A percentile compares a stretch with the other conserved stretches of the same genome.
These are phyloP conservation scores for Eudyptes chrysolophus DNA, from an alignment of 2,113 vertebrate species.

Conservation along the genomic window DNA sequence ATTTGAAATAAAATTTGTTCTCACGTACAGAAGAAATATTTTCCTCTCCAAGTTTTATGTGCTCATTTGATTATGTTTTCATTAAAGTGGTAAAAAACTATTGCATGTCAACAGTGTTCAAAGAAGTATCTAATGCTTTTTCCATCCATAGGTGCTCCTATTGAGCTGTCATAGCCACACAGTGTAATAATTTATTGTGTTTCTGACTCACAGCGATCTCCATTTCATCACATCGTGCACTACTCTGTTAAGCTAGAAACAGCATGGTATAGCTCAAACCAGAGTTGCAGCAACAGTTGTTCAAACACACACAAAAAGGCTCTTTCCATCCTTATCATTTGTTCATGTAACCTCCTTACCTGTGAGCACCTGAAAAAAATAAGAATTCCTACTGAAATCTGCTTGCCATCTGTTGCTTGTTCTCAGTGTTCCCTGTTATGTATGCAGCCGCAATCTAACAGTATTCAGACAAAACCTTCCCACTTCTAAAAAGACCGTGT, in stretches of 20 bases:
- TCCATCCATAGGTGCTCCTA: neutral
- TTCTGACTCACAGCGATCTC: neutral
- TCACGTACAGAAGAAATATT: neutral
- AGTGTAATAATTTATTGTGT: neutral
- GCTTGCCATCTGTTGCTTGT: neutral
- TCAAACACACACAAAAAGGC: neutral
- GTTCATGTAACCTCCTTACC: slow-evolving; percentile 54
- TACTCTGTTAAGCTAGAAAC: neutral
- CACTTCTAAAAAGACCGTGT: neutral
- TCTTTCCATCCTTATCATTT: neutral
- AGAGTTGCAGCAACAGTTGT: neutral
- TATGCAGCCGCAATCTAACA: neutral
- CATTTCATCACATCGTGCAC: neutral
- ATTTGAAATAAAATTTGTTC: neutral
- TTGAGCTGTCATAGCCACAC: neutral
- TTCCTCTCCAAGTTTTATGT: neutral
- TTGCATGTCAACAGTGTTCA: neutral
- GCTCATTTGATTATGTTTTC: neutral
- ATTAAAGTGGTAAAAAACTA: neutral
- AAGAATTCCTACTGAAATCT: neutral
- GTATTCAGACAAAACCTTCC: neutral
- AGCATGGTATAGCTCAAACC: neutral
- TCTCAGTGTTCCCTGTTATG: neutral
- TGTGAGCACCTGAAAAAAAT: neutral
- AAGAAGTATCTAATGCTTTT: neutral